phyloP scores from a whole-genome alignment of 1,140 invertebrate genomes.

The Drosophila setifemur region DNA sequence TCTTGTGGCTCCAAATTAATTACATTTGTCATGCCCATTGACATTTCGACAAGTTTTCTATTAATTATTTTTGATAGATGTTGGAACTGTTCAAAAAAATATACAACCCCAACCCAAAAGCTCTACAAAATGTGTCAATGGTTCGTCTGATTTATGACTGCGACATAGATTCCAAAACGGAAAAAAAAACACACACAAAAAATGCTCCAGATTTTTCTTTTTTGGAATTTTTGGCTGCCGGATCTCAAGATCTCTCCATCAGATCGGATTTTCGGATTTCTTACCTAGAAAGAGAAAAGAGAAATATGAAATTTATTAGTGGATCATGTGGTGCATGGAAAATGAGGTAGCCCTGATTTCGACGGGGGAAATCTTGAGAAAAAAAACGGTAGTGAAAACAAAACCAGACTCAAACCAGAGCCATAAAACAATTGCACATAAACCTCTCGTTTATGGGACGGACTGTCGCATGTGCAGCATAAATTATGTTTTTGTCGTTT shows the following conservation, averaged over 20 bases:
- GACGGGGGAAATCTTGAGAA: slow-evolving; percentile 10
- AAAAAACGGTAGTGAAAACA: slow-evolving; percentile 28
- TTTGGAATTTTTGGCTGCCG: background rate
- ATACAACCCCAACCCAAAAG: slow-evolving; percentile 21
- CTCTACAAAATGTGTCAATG: slow-evolving; percentile 54
- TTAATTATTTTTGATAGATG: slow-evolving; percentile 80
- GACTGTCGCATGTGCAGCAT: slow-evolving; percentile 67
- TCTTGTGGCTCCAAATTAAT: slow-evolving; percentile 60
- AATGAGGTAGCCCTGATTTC: slow-evolving; percentile 18
- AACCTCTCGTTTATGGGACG: slow-evolving; percentile 44
- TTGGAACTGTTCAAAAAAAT: slow-evolving; percentile 35
- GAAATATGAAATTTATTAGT: slow-evolving; percentile 43
- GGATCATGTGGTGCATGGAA: slow-evolving; percentile 27
- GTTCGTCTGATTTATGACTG: slow-evolving; percentile 62
- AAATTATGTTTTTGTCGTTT: slow-evolving; percentile 71
- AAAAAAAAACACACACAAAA: slow-evolving; percentile 8
- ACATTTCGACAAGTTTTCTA: slow-evolving; percentile 80
- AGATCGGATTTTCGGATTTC: slow-evolving; percentile 15
- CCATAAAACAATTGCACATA: slow-evolving; percentile 57
- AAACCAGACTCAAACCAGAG: slow-evolving; percentile 30
- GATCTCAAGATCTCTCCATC: slow-evolving; percentile 1
- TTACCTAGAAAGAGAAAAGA: slow-evolving; percentile 62
- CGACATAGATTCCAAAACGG: slow-evolving; percentile 65
- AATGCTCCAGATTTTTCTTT: slow-evolving; percentile 63
- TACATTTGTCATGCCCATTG: slow-evolving; percentile 76